Evolutionary conservation across 2,797 vertebrate species (phyloP).

Genomic region (Neostethus bicornis): DNA sequence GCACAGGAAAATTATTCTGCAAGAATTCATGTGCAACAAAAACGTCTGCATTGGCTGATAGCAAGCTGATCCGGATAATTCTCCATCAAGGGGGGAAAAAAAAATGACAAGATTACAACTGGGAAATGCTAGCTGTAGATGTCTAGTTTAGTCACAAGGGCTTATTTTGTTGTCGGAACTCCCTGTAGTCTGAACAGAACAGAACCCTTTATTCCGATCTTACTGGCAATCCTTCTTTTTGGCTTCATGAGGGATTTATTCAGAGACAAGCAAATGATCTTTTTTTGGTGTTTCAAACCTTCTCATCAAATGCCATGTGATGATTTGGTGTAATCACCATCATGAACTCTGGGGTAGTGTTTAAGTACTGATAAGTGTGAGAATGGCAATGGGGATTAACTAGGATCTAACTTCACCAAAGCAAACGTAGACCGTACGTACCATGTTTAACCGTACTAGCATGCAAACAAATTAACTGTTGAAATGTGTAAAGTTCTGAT

Average conservation of each 20-base stretch:
- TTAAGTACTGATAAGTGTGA: slow-evolving; percentile 33
- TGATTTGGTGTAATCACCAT: slow-evolving; percentile 15
- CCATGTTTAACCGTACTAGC: neutral
- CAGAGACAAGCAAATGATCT: slow-evolving; percentile 15
- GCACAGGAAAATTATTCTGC: slow-evolving; percentile 30
- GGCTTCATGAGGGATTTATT: slow-evolving; percentile 17
- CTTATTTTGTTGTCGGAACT: slow-evolving; percentile 39
- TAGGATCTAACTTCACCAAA: slow-evolving; percentile 19
- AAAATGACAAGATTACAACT: slow-evolving; percentile 37
- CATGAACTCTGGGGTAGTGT: slow-evolving; percentile 22
- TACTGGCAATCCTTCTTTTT: slow-evolving; percentile 34
- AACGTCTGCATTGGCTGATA: slow-evolving; percentile 66
- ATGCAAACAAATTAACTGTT: slow-evolving; percentile 1
- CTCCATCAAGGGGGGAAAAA: slow-evolving; percentile 37
- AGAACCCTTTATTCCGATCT: slow-evolving; percentile 32
- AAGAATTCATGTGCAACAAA: slow-evolving; percentile 48
- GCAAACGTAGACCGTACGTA: slow-evolving; percentile 4
- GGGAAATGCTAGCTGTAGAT: slow-evolving; percentile 38
- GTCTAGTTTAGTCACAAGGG: slow-evolving; percentile 39
- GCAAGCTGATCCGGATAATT: slow-evolving; percentile 64
- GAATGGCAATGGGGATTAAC: slow-evolving; percentile 33
- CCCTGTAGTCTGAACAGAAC: slow-evolving; percentile 37
- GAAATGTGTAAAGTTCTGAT: too few relatives aligned
- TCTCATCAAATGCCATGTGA: slow-evolving; percentile 25
- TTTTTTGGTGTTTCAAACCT: slow-evolving; percentile 30